Evolutionary conservation across 2,888 invertebrate species (phyloP).

Genomic region (Lasioglossum lativentre): DNA sequence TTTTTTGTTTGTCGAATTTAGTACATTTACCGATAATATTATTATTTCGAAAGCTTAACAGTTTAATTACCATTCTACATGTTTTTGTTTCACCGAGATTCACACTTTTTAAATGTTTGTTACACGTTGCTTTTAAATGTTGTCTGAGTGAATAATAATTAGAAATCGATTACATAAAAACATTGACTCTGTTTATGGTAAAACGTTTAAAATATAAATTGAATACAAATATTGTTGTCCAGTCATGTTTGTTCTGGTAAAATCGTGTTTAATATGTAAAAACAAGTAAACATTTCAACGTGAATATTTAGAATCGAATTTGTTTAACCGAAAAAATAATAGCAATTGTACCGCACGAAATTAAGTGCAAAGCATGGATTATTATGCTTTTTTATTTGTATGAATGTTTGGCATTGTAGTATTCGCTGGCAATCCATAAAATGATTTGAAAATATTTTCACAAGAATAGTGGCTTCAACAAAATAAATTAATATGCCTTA

Average conservation of each 20-base stretch:
- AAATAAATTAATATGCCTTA: neutral
- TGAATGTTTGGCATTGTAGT: neutral
- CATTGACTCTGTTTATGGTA: neutral
- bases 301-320: neutral
- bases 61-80: neutral
- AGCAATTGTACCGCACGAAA: neutral
- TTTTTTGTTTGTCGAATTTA: neutral
- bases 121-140: neutral
- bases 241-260: no score
- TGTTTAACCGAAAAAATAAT: neutral
- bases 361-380: neutral
- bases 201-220: neutral
- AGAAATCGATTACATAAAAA: neutral
- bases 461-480: neutral
- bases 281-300: neutral
- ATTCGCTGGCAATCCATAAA: slow-evolving; percentile 50
- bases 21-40: slow-evolving; percentile 1
- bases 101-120: neutral
- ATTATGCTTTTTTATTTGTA: neutral
- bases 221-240: no score
- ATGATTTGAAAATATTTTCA: slow-evolving; percentile 38
- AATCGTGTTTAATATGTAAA: neutral
- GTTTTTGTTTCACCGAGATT: neutral
- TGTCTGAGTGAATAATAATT: neutral
- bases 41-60: neutral